Conservation (phyloP, 2,888 invertebrate genomes). For the Epiblema foenella region DNA sequence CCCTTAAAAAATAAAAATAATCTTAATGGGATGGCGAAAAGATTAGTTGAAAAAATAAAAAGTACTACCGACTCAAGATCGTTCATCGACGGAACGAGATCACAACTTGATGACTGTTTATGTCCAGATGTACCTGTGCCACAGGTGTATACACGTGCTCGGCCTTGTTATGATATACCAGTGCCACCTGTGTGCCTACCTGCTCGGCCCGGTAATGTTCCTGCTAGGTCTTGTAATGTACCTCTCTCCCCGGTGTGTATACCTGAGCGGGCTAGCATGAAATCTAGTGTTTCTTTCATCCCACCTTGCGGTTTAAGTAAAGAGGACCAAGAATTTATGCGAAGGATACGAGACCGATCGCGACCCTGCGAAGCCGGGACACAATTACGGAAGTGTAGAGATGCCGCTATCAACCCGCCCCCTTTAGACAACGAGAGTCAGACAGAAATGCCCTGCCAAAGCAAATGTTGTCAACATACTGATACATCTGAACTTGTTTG, state of each 20-base stretch:
- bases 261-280: not conserved
- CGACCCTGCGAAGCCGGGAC: constrained; percentile 21
- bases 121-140: not conserved
- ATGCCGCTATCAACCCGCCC: constrained; percentile 49
- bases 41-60: constrained; percentile 54
- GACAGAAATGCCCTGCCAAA: constrained; percentile 49
- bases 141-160: not conserved
- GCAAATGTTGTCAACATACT: constrained; percentile 29
- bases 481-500: not conserved
- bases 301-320: constrained; percentile 54
- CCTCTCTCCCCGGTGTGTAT: not conserved
- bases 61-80: constrained; percentile 53
- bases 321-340: constrained; percentile 58
- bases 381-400: constrained; percentile 44
- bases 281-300: constrained; percentile 17
- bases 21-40: constrained; percentile 47
- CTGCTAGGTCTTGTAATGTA: no score
- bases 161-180: no score
- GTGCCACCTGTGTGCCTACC: not conserved
- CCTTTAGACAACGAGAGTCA: constrained; percentile 55
- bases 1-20: constrained; percentile 51
- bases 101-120: constrained; percentile 2
- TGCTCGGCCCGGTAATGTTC: no score
- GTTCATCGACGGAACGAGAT: constrained; percentile 42
- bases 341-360: constrained; percentile 55